A percentile compares a stretch with the other conserved stretches of the same genome.
Conservation (phyloP, 1,140 invertebrate genomes). For the Zaprionus gabonicus region DNA sequence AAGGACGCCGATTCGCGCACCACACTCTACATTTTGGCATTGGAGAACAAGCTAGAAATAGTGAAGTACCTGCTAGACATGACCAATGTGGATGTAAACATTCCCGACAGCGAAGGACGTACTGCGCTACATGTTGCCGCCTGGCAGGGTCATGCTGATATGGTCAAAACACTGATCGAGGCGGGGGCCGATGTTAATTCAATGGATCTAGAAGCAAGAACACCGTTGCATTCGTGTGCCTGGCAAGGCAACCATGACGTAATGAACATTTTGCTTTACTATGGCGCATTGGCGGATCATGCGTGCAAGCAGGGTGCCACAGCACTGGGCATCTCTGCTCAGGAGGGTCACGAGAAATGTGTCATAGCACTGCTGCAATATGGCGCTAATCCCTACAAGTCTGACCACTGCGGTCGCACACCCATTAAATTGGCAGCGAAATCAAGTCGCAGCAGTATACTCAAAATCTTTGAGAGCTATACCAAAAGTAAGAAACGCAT, state of each 20-base stretch:
- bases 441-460: constrained; percentile 85
- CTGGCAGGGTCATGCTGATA: constrained; percentile 92
- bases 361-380: constrained; percentile 93
- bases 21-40: constrained; percentile 95
- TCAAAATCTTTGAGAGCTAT: constrained; percentile 84
- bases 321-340: constrained; percentile 93
- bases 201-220: constrained; percentile 94
- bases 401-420: constrained; percentile 93
- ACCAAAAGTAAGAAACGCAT: constrained; percentile 74
- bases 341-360: constrained; percentile 96
- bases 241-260: constrained; percentile 96
- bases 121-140: constrained; percentile 96
- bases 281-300: constrained; percentile 93
- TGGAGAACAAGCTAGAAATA: constrained; percentile 95
- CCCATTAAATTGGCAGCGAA: constrained; percentile 87
- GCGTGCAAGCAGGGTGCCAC: constrained; percentile 97
- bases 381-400: constrained; percentile 96
- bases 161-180: constrained; percentile 94
- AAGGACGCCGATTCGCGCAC: constrained; percentile 96
- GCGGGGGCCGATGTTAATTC: constrained; percentile 93
- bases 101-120: constrained; percentile 94
- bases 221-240: constrained; percentile 96
- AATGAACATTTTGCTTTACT: constrained; percentile 91
- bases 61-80: constrained; percentile 92
- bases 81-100: constrained; percentile 93